These are phyloP conservation scores for Escarpia spicata DNA, from an alignment of 2,888 invertebrate genomes.

Conservation along the genomic window DNA sequence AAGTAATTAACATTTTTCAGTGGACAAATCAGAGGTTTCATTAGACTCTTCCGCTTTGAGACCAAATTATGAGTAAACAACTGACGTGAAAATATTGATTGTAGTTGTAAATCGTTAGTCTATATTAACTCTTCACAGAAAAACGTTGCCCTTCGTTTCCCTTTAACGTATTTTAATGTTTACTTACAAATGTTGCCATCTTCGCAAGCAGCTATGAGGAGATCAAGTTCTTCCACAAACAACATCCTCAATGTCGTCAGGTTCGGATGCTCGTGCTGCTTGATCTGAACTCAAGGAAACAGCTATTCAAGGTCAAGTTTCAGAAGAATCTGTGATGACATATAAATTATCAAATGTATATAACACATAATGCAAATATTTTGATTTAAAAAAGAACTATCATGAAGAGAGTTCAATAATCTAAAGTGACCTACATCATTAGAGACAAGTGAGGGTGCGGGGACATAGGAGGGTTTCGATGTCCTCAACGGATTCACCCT, in stretches of 20 bases:
- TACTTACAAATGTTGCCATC: slow-evolving; percentile 64
- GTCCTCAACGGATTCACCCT: neutral
- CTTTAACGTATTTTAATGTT: neutral
- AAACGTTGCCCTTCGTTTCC: too few species aligned
- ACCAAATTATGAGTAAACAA: too few species aligned
- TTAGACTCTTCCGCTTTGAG: too few species aligned
- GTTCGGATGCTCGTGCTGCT: neutral
- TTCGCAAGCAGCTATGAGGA: slow-evolving; percentile 63
- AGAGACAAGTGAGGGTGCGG: neutral
- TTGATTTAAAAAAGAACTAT: too few species aligned
- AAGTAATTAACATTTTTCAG: too few species aligned
- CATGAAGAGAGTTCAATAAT: too few species aligned
- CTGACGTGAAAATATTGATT: too few species aligned
- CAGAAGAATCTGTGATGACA: neutral
- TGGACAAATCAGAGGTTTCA: too few species aligned
- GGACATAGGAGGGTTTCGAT: neutral
- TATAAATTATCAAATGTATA: neutral
- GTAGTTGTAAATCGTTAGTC: too few species aligned
- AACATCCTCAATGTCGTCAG: slow-evolving; percentile 47
- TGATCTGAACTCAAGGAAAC: neutral
- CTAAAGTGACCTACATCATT: neutral
- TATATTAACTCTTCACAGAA: neutral
- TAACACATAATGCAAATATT: too few species aligned
- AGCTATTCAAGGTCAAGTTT: neutral
- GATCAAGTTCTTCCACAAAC: slow-evolving; percentile 63